Evolutionary conservation across 2,113 vertebrate species (phyloP), one percentile per base, ranked within the genome.

Genomic region (Aldabrachelys gigantea): DNA sequence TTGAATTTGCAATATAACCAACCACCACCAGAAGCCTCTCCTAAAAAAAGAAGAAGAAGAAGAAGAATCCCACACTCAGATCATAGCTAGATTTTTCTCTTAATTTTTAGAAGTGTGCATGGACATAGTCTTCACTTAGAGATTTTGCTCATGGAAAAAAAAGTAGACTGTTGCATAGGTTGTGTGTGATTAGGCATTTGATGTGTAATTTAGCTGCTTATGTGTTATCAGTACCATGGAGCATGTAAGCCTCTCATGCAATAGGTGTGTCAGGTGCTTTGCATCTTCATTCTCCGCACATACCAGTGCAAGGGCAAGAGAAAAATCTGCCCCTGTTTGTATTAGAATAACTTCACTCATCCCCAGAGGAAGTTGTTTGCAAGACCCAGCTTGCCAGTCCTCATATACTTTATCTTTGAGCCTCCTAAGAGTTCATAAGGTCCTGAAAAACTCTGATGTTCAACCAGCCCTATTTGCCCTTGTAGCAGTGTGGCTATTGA

Each of bases 381-480:
- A 93, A 88, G 79, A 87, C 72, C 29, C 81, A 79, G 17, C 81
- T 78, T 92, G 41, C 65, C 0, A 92, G 14, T 82, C 29, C 56
- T 90, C 79, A 75, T 83, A 69, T 52, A 12, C 62, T 89, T 95
- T 94, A 89, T 81, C 22, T 81, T 95, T 87, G 92, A 94, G 81
- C 87, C 95, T 93, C 0, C 0, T 22, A 69, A 50, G 62, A 95
- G 88, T 79, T 88, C 72, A 82, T 93, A 94, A 95, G 90, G 93
- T 19, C 88, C 53, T 76, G 24, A 88, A 94, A 93, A 94, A 94
- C 76, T 57, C 65, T 47, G 29, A 89, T 93, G 82, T 81, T 41
- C 5, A 82, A 6, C n/a, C 47, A 31, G 31, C 16, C 84, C 65
- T 95, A 59, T 89, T 83, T 85, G 75, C 21, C 17, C 62, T 35